phyloP scores from a whole-genome alignment of 2,113 vertebrate species.

The Arvicanthis niloticus region DNA sequence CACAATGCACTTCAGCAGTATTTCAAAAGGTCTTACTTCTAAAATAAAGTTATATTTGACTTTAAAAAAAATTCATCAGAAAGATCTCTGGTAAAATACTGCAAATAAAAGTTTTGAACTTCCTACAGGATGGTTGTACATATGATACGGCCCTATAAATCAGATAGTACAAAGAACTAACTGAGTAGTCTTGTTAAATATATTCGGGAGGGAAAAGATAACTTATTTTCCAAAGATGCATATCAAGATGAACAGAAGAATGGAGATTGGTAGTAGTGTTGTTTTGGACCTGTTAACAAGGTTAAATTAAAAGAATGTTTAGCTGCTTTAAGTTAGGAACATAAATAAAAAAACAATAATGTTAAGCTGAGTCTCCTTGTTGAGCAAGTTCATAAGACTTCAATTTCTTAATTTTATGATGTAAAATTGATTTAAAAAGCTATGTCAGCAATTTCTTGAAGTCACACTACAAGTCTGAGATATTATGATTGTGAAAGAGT shows the following conservation, averaged over 20 bases:
- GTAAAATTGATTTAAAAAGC: not conserved
- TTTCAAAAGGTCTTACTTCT: constrained; percentile 81
- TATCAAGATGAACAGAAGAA: constrained; percentile 43
- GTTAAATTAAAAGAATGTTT: constrained; percentile 19
- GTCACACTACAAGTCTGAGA: not conserved
- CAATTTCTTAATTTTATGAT: not conserved
- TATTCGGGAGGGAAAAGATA: not conserved
- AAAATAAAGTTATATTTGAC: constrained; percentile 71
- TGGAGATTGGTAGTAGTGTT: not conserved
- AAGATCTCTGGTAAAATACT: constrained; percentile 53
- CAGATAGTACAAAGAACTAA: constrained; percentile 34
- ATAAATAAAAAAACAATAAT: not conserved
- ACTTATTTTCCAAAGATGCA: not conserved
- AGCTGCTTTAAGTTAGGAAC: not conserved
- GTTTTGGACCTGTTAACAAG: not conserved
- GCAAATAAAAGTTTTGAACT: constrained; percentile 62
- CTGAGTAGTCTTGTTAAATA: constrained; percentile 54
- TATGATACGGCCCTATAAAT: constrained; percentile 19
- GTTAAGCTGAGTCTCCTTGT: not conserved
- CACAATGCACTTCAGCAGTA: constrained; percentile 78
- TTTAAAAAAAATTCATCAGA: constrained; percentile 72
- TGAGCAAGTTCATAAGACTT: not conserved
- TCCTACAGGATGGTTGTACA: constrained; percentile 47
- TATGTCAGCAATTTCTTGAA: not conserved
- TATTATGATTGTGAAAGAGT: not conserved